Evolutionary conservation across 1,140 invertebrate species (phyloP).

Genomic region (Amyelois transitella): DNA sequence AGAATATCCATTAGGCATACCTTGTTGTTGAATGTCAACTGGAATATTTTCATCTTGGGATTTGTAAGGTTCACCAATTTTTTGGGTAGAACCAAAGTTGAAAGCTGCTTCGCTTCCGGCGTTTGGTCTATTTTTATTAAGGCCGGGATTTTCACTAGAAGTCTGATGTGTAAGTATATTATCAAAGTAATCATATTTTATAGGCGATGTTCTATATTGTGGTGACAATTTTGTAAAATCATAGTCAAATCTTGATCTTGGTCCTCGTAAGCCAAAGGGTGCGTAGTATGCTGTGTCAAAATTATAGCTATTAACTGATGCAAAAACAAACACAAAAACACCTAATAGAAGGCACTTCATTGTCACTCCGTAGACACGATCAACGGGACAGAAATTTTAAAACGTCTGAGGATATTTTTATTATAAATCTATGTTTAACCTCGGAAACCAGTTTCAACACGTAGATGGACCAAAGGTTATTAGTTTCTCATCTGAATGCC

Average conservation of each 20-base stretch:
- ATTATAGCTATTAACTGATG: neutral
- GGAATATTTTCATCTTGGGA: neutral
- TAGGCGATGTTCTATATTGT: neutral
- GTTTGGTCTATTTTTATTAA: neutral
- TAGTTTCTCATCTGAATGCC: neutral
- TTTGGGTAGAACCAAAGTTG: too few relatives aligned
- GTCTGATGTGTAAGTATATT: too few relatives aligned
- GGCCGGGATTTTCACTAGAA: too few relatives aligned
- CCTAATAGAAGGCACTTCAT: slow-evolving; percentile 30
- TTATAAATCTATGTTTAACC: neutral
- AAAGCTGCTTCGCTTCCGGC: neutral
- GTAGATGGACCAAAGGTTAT: neutral
- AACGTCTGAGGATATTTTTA: slow-evolving; percentile 14
- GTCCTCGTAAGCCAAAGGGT: neutral
- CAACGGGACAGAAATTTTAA: slow-evolving; percentile 3
- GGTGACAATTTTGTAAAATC: neutral
- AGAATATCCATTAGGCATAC: neutral
- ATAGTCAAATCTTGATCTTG: neutral
- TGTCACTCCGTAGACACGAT: slow-evolving; percentile 17
- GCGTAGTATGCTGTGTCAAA: neutral
- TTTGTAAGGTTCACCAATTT: neutral
- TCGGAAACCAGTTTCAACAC: slow-evolving; percentile 18
- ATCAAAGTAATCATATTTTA: too few relatives aligned
- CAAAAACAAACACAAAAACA: slow-evolving; percentile 9
- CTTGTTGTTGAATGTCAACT: neutral